These are phyloP conservation scores for Solea solea DNA, from an alignment of 2,113 vertebrate genomes.

Conservation along the genomic window DNA sequence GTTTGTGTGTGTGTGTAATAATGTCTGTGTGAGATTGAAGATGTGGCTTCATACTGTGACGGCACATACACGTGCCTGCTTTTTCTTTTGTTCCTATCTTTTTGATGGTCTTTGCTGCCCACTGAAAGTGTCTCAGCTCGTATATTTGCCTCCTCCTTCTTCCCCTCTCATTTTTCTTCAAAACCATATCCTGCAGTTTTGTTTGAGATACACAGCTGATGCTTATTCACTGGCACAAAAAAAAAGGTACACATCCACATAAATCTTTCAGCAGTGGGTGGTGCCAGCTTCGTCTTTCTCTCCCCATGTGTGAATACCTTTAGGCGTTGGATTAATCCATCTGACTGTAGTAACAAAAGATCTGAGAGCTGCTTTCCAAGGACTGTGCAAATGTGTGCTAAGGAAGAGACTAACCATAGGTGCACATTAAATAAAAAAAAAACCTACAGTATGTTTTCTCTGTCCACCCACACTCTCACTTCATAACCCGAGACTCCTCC, in stretches of 20 bases:
- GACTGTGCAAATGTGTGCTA: not conserved
- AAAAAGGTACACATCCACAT: not conserved
- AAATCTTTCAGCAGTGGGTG: not conserved
- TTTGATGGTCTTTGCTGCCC: too few species aligned
- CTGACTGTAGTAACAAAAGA: not conserved
- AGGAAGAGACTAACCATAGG: too few species aligned
- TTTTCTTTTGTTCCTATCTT: too few species aligned
- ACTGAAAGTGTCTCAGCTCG: too few species aligned
- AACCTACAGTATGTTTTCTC: not conserved
- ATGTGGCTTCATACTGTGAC: too few species aligned
- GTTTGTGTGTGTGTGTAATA: not conserved
- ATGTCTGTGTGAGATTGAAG: too few species aligned
- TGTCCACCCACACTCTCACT: slow-evolving; percentile 10
- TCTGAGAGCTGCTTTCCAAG: slow-evolving; percentile 14
- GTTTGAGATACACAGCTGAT: not conserved
- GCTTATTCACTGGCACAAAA: not conserved
- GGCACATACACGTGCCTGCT: too few species aligned
- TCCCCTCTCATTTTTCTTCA: too few species aligned
- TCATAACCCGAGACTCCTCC: not conserved
- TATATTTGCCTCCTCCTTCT: too few species aligned
- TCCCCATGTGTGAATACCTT: not conserved
- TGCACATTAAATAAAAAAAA: too few species aligned
- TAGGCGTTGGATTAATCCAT: slow-evolving; percentile 9
- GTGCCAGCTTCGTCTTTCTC: not conserved
- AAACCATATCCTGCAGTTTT: too few species aligned